A percentile compares a stretch with the other conserved stretches of the same genome.
Evolutionary conservation across 2,797 vertebrate species (phyloP).

Genomic region (Macropodus opercularis): DNA sequence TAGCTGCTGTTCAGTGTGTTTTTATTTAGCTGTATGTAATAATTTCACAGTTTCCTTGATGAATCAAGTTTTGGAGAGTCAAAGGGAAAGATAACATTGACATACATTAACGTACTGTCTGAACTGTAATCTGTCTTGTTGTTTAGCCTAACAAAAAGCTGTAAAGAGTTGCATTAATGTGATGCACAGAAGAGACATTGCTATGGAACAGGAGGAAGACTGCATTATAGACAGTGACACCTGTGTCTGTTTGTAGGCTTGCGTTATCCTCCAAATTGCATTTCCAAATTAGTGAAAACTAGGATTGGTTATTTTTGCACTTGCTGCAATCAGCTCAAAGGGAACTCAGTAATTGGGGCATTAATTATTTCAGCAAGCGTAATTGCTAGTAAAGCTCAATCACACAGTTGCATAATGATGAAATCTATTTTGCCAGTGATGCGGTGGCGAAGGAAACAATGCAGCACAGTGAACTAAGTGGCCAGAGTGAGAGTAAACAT

Average conservation of each 20-base stretch:
- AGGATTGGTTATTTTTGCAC: conserved; percentile 72
- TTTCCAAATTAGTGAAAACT: conserved; percentile 74
- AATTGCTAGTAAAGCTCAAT: conserved; percentile 74
- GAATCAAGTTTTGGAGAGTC: background rate
- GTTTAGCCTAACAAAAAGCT: conserved; percentile 17
- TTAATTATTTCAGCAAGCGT: conserved; percentile 77
- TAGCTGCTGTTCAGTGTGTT: background rate
- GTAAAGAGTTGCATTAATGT: conserved; percentile 14
- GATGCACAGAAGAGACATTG: conserved; percentile 13
- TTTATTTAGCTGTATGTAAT: background rate
- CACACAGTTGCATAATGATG: conserved; percentile 70
- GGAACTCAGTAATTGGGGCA: conserved; percentile 74
- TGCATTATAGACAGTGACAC: conserved; percentile 49
- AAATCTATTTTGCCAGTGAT: conserved; percentile 56
- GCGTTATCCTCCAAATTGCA: conserved; percentile 62
- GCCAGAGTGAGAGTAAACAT: conserved; percentile 30
- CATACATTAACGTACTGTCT: no score
- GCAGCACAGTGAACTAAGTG: conserved; percentile 32
- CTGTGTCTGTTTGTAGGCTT: conserved; percentile 60
- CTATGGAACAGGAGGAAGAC: conserved; percentile 27
- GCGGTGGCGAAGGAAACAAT: conserved; percentile 49
- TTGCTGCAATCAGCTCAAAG: conserved; percentile 75
- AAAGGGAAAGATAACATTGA: background rate
- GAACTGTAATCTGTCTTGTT: conserved; percentile 7
- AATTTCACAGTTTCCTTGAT: background rate